phyloP scores from a whole-genome alignment of 2,888 invertebrate species.

The Onchidella celtica region DNA sequence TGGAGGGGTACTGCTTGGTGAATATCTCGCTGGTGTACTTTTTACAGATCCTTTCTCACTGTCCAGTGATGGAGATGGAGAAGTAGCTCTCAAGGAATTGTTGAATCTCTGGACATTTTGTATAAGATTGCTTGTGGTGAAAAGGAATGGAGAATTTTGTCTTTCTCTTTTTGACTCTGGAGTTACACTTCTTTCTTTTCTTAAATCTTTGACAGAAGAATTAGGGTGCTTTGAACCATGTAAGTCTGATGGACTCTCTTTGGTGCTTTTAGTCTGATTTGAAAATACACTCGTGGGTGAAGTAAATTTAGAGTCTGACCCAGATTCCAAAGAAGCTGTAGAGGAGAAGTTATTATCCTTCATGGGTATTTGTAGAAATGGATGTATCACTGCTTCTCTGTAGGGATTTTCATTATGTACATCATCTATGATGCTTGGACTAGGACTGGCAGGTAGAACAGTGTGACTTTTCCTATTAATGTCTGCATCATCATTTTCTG shows the following conservation, averaged over 20 bases:
- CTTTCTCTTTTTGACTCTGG: constrained; percentile 20
- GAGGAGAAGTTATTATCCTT: neutral
- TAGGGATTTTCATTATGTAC: neutral
- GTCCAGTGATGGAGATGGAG: neutral
- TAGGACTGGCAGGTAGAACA: too few species aligned
- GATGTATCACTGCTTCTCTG: too few species aligned
- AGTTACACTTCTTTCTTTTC: constrained; percentile 21
- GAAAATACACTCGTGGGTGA: neutral
- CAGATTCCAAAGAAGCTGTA: constrained; percentile 14
- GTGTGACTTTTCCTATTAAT: neutral
- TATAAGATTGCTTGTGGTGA: constrained; percentile 28
- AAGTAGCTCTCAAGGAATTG: neutral
- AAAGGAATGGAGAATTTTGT: constrained; percentile 29
- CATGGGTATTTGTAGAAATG: too few species aligned
- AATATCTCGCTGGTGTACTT: neutral
- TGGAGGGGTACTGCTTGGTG: neutral
- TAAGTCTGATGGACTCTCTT: neutral
- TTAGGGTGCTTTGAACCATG: neutral
- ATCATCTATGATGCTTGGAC: constrained; percentile 11
- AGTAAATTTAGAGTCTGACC: neutral
- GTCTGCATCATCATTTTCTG: neutral
- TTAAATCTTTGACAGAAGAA: neutral
- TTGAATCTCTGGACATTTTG: constrained; percentile 44
- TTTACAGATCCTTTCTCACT: constrained; percentile 1
- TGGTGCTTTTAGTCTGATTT: neutral